These are phyloP conservation scores for Cyanoramphus novaezelandiae DNA, from an alignment of 2,113 vertebrate species.

Conservation along the genomic window DNA sequence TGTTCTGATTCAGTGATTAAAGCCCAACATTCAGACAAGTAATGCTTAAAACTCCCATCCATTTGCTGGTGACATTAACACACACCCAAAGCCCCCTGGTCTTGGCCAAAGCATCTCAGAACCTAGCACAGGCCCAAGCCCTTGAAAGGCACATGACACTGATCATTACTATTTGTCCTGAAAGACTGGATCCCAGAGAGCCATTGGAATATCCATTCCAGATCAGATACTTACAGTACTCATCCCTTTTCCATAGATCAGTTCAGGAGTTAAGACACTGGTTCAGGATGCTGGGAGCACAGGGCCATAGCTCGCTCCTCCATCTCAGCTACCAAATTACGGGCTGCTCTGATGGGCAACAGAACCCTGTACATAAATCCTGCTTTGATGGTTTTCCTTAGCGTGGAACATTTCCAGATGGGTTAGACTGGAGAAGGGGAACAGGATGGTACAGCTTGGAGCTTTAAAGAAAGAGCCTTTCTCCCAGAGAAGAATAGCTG, in stretches of 20 bases:
- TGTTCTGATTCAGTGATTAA: not conserved
- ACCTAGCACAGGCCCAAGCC: accelerated
- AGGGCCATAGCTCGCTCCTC: no score
- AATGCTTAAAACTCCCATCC: no score
- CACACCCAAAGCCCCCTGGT: not conserved
- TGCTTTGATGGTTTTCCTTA: not conserved
- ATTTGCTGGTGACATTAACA: no score
- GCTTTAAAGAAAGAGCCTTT: not conserved
- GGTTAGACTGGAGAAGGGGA: not conserved
- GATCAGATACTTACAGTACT: not conserved
- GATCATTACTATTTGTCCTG: not conserved
- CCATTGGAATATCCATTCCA: not conserved
- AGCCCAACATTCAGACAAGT: not conserved
- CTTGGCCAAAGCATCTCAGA: not conserved
- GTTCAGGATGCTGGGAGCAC: accelerated
- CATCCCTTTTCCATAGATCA: not conserved
- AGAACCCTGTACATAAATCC: not conserved
- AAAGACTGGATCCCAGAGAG: not conserved
- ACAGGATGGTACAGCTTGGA: not conserved
- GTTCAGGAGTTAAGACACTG: not conserved
- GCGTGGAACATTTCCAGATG: not conserved
- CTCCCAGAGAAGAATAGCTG: not conserved
- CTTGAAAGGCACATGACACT: not conserved
- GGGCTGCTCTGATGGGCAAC: not conserved
- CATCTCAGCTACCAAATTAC: not conserved